Conservation (phyloP, 2,113 vertebrate species). For the Etheostoma spectabile region DNA sequence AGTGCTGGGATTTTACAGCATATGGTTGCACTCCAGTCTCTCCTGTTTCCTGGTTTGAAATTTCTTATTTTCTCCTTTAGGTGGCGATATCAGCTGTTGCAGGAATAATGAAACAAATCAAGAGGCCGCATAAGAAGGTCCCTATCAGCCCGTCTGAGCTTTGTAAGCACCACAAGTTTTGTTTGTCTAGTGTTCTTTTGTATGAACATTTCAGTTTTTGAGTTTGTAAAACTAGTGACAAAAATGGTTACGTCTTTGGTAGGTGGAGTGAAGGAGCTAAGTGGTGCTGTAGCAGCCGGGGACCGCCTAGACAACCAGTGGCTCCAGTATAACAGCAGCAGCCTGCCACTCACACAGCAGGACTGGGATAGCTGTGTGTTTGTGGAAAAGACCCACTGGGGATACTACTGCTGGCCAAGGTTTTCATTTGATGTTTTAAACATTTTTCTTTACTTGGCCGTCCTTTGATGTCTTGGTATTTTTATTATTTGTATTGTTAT, state of each 20-base stretch:
- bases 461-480: background rate
- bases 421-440: conserved; percentile 62
- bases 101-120: conserved; percentile 96
- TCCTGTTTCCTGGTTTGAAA: conserved; percentile 10
- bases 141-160: conserved; percentile 90
- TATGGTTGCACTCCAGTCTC: background rate
- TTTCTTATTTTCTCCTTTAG: conserved; percentile 79
- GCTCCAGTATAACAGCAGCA: conserved; percentile 93
- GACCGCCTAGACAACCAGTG: conserved; percentile 94
- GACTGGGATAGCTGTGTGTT: conserved; percentile 92
- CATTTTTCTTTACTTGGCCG: background rate
- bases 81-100: conserved; percentile 96
- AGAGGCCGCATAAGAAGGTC: conserved; percentile 93
- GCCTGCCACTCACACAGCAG: conserved; percentile 88
- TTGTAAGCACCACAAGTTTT: conserved; percentile 82
- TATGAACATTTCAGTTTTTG: background rate
- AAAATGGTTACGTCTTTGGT: conserved; percentile 16
- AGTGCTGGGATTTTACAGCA: background rate
- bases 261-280: conserved; percentile 83
- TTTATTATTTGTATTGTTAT: background rate
- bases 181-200: background rate
- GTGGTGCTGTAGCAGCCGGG: conserved; percentile 82
- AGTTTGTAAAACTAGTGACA: background rate
- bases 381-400: conserved; percentile 99
- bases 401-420: conserved; percentile 96